Conservation (phyloP, 2,113 vertebrate genomes). For the Coracopsis vasa region DNA sequence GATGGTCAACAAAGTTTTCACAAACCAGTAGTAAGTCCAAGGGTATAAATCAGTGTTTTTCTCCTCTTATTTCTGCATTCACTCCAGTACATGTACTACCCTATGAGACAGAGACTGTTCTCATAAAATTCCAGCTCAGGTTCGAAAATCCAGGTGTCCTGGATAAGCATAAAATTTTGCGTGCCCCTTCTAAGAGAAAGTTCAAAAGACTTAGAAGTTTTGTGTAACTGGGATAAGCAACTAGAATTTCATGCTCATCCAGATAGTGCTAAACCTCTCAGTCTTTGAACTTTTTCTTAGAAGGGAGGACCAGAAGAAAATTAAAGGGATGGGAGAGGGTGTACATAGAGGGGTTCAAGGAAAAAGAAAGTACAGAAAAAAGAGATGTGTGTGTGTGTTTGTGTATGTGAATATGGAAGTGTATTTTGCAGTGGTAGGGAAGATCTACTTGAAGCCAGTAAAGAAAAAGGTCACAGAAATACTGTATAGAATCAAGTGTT, state of each 20-base stretch:
- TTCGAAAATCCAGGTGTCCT: constrained; percentile 32
- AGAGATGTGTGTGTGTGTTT: neutral
- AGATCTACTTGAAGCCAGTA: neutral
- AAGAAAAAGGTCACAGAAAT: neutral
- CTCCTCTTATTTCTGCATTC: neutral
- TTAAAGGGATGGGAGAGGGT: neutral
- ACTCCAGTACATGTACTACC: neutral
- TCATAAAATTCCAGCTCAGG: constrained; percentile 44
- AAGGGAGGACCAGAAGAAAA: neutral
- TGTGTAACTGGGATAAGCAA: constrained; percentile 37
- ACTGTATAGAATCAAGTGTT: neutral
- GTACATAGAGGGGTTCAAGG: neutral
- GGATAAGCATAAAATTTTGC: constrained; percentile 41
- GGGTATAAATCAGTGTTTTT: neutral
- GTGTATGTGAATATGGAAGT: neutral
- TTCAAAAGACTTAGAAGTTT: constrained; percentile 45
- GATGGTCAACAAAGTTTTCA: neutral
- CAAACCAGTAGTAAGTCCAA: neutral
- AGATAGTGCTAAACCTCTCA: constrained; percentile 1
- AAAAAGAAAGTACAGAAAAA: neutral
- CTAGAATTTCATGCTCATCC: constrained; percentile 43
- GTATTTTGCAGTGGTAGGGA: neutral
- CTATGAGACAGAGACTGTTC: neutral
- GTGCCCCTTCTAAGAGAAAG: neutral
- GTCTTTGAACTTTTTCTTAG: constrained; percentile 37